These are phyloP conservation scores for Zaprionus capensis DNA, from an alignment of 1,140 invertebrate genomes.

Conservation along the genomic window DNA sequence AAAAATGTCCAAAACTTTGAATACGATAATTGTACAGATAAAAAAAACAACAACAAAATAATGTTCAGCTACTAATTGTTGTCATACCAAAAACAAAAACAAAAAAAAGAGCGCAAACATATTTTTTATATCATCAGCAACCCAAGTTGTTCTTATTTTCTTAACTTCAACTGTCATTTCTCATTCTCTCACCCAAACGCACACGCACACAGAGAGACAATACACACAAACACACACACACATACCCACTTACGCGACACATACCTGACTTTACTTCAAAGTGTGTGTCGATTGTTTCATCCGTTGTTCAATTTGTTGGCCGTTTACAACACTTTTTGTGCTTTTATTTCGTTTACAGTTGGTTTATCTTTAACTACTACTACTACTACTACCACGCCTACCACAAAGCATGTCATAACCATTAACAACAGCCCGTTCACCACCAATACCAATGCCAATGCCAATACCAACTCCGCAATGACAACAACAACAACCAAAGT, in stretches of 20 bases:
- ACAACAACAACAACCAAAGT: slow-evolving; percentile 48
- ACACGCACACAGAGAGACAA: not conserved
- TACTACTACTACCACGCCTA: slow-evolving; percentile 73
- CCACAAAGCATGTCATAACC: slow-evolving; percentile 81
- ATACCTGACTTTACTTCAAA: slow-evolving; percentile 3
- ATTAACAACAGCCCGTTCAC: slow-evolving; percentile 78
- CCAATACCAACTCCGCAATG: slow-evolving; percentile 46
- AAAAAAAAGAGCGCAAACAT: slow-evolving; percentile 32
- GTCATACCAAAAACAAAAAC: slow-evolving; percentile 30
- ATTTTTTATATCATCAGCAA: slow-evolving; percentile 48
- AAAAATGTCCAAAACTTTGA: slow-evolving; percentile 85
- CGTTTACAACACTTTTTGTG: slow-evolving; percentile 72
- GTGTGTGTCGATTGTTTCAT: not conserved
- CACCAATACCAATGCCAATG: slow-evolving; percentile 42
- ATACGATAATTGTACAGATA: slow-evolving; percentile 80
- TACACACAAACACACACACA: not conserved
- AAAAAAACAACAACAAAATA: slow-evolving; percentile 20
- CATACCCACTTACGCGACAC: slow-evolving; percentile 11
- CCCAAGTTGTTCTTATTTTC: slow-evolving; percentile 26
- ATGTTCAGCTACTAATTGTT: slow-evolving; percentile 59
- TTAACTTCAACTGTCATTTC: slow-evolving; percentile 12
- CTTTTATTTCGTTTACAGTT: slow-evolving; percentile 82
- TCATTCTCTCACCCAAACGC: not conserved
- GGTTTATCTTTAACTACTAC: slow-evolving; percentile 72
- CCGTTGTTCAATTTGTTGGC: slow-evolving; percentile 45